Evolutionary conservation across 2,113 vertebrate species (phyloP), one percentile per base, ranked within the genome.

Genomic region (Glaucidium brasilianum): DNA sequence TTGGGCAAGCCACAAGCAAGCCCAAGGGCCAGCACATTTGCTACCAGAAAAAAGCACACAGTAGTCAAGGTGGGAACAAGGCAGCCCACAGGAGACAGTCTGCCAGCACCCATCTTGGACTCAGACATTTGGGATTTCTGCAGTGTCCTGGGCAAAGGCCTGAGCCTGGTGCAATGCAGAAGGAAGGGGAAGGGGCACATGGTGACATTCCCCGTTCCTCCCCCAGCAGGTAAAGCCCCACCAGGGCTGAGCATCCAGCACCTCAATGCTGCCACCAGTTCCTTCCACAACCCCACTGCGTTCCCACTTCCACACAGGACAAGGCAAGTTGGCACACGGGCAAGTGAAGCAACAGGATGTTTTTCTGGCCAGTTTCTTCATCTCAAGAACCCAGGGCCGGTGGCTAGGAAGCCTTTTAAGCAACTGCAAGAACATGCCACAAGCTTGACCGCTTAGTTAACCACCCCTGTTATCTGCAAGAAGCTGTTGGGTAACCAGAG

Each of bases 311-410:
- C 21, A 22, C 3, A 1, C 56, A 27, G 83, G 34, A 56, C 35
- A 12, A 19, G 55, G 17, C 64, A 43, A 55, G 88, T 8, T 58
- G 71, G 78, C 69, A 47, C 77, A 47, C 0, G 17, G 85, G 79
- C 72, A 39, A 69, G 53, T 94, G 94, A 92, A 73, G 91, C 77
- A 94, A 97, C 45, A 26, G 66, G 95, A 82, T 68, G 77, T 74
- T 86, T 95, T 95, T 84, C 83, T 93, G 73, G 60, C 55, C 47
- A 55, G 58, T 94, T 95, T 89, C 92, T 85, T 92, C 93, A 91
- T 84, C 49, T 77, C 56, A 10, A 67, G 75, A 60, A 34, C 39
- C 59, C 85, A 30, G 29, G 75, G n/a, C 29, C 2, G 0, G 58
- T 5, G 41, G 92, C 62, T 60, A 71, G 43, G 72, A 74, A 96